Conservation (phyloP, 2,113 vertebrate genomes). For the Paratilapia polleni region DNA sequence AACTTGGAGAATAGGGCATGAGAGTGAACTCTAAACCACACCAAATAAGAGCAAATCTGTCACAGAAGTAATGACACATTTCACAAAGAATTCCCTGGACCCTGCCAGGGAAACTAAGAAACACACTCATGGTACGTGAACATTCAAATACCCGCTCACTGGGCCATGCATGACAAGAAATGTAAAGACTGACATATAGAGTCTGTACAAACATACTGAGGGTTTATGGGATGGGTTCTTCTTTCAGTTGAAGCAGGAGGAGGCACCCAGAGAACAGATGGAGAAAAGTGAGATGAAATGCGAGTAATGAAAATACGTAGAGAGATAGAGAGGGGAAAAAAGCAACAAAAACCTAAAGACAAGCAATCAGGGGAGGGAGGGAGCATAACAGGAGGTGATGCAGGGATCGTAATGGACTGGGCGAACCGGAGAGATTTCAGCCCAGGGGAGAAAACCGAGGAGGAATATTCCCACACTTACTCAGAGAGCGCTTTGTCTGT, state of each 20-base stretch:
- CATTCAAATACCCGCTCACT: not conserved
- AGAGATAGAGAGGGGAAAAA: not conserved
- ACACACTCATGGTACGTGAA: not conserved
- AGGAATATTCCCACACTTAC: constrained; percentile 56
- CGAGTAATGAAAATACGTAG: not conserved
- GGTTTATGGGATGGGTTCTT: not conserved
- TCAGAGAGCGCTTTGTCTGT: not conserved
- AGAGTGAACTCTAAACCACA: constrained; percentile 23
- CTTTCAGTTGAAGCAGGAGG: not conserved
- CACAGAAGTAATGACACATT: not conserved
- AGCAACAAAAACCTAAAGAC: not conserved
- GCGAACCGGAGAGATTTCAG: not conserved
- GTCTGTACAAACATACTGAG: not conserved
- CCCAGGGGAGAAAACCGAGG: constrained; percentile 18
- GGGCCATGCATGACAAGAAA: not conserved
- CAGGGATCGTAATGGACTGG: not conserved
- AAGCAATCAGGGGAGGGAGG: not conserved
- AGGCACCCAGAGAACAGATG: not conserved
- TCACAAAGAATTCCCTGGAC: constrained; percentile 24
- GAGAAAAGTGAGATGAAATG: not conserved
- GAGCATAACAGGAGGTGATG: not conserved
- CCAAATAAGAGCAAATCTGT: constrained; percentile 44
- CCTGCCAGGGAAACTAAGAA: not conserved
- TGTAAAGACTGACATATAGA: not conserved
- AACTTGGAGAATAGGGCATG: not conserved